Base-by-base conservation (phyloP, 2,113 vertebrate genomes). In the Cochlearius cochlearius region DNA sequence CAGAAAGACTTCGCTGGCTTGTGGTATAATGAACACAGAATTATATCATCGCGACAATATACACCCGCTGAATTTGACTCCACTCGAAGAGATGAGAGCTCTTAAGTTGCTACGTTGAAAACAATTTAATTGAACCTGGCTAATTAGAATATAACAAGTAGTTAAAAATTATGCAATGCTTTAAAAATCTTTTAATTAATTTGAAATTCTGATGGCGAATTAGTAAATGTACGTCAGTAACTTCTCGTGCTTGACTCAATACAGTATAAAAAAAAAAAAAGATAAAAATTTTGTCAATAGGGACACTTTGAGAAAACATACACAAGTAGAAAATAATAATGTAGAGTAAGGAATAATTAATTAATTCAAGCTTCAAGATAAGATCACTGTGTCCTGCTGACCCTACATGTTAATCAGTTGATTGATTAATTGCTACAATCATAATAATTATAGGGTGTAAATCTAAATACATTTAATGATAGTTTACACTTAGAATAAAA, bases 361-460 rank as follows among this genome's bases (percentile, higher is more conserved):
- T 98, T 98, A 98, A 98, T 98, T 98, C 95, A 97, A 96, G 97
- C 96, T 96, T 97, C 93, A 87, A 97, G 97, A 98, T 98, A 98
- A 97, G 96, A 98, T 97, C 97, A 96, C 86, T 72, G 89, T 95
- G 97, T 98, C 97, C 96, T 97, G 95, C 94, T 98, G 97, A 98
- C 98, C 98, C 91, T 86, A 96, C 76, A 96, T 98, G 98, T 97
- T 98, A 98, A 98, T 98, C 97, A 98, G 96, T 87, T 98, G 98
- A 98, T 98, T 98, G 98, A 98, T 98, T 98, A 98, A 98, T 98
- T 98, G 97, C 97, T 97, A 97, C 97, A 98, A 98, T 98, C 98
- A 98, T 98, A 98, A 98, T 98, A 98, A 98, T 98, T 98, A 98
- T 94, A 98, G 96, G 90, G 94, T 98, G 38, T 94, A 97, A 98